Evolutionary conservation across 1,140 invertebrate genomes (phyloP).

Genomic region (Ceratosolen fusciceps): DNA sequence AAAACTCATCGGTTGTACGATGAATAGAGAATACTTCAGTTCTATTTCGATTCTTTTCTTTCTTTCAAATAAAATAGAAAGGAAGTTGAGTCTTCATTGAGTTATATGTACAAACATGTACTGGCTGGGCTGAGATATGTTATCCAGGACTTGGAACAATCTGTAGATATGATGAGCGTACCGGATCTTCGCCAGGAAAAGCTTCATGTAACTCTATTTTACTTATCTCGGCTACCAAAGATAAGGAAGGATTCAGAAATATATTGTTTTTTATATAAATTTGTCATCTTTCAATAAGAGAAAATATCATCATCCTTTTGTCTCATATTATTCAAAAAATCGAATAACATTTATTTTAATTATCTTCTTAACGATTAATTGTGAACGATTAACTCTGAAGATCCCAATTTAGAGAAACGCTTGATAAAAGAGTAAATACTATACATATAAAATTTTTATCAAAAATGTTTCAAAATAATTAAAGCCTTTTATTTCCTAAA

Average conservation of each 20-base stretch:
- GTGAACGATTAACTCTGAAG: too few species aligned
- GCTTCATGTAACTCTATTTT: neutral
- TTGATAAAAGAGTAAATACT: too few species aligned
- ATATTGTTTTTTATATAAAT: neutral
- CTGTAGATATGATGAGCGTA: conserved; percentile 37
- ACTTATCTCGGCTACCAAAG: neutral
- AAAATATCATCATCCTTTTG: too few species aligned
- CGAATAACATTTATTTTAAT: too few species aligned
- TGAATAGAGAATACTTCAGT: neutral
- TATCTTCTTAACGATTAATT: too few species aligned
- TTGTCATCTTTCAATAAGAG: neutral
- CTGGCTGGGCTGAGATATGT: conserved; percentile 32
- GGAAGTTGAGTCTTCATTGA: conserved; percentile 25
- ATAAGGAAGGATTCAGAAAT: neutral
- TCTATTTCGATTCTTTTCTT: neutral
- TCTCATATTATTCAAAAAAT: too few species aligned
- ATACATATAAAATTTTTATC: too few species aligned
- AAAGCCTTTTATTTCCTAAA: too few species aligned
- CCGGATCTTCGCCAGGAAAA: conserved; percentile 40
- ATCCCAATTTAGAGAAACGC: too few species aligned
- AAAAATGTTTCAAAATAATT: too few species aligned
- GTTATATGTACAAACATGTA: conserved; percentile 6
- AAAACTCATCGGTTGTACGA: neutral
- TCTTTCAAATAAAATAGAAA: neutral
- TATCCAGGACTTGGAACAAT: conserved; percentile 38